Conservation (phyloP, 2,113 vertebrate species). For the Machaerirhynchus nigripectus region DNA sequence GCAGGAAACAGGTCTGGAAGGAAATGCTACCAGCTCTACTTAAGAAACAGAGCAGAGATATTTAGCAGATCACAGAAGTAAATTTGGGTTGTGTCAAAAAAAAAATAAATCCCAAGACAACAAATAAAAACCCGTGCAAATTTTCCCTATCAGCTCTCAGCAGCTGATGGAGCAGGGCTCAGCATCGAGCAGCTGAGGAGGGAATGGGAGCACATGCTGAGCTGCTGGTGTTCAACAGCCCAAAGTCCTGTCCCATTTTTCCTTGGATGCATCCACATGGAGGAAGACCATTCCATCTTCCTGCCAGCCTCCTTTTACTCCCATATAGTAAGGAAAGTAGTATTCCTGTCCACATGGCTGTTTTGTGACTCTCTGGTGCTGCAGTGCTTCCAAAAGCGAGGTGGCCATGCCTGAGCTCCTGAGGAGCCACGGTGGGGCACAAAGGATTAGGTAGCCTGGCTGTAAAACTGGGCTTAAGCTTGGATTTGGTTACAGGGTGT, state of each 20-base stretch:
- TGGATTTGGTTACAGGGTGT: neutral
- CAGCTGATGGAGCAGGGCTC: neutral
- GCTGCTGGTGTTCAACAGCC: neutral
- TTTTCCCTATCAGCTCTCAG: neutral
- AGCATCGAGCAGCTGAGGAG: fast-evolving
- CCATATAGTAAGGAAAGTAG: fast-evolving
- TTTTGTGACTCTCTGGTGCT: neutral
- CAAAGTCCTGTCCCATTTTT: neutral
- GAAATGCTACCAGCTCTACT: neutral
- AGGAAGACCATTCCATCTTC: neutral
- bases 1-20: neutral
- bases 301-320: neutral
- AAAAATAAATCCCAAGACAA: neutral
- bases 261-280: neutral
- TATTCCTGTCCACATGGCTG: fast-evolving
- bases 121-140: neutral
- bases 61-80: neutral
- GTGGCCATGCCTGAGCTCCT: neutral
- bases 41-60: neutral
- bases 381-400: neutral
- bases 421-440: neutral
- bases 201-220: fast-evolving
- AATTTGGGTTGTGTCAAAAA: neutral
- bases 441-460: neutral
- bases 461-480: neutral